Evolutionary conservation across 2,888 invertebrate genomes (phyloP).

Genomic region (Serrognathus titanus): DNA sequence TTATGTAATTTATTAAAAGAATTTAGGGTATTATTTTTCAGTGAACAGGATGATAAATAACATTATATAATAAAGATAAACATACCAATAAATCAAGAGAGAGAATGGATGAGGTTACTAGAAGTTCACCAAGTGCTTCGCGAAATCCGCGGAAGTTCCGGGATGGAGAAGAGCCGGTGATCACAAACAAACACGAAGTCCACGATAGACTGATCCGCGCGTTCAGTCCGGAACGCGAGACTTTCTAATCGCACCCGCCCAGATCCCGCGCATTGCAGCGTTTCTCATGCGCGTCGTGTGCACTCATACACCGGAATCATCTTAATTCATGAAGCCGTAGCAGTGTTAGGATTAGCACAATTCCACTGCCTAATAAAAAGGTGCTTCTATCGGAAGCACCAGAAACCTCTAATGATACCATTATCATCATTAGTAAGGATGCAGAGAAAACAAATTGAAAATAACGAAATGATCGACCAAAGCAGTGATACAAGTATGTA

Average conservation of each 20-base stretch:
- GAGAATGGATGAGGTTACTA: conserved; percentile 19
- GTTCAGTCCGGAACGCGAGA: conserved; percentile 27
- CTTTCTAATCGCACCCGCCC: conserved; percentile 39
- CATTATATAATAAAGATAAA: too few relatives aligned
- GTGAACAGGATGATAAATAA: too few relatives aligned
- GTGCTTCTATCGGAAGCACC: too few relatives aligned
- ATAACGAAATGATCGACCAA: too few relatives aligned
- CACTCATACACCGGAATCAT: neutral
- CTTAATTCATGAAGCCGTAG: neutral
- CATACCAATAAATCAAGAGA: conserved; percentile 3
- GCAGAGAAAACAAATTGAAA: too few relatives aligned
- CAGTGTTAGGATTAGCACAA: too few relatives aligned
- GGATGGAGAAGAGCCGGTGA: conserved; percentile 10
- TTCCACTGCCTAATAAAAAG: too few relatives aligned
- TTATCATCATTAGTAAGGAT: too few relatives aligned
- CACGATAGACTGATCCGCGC: conserved; percentile 29
- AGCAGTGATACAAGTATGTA: too few relatives aligned
- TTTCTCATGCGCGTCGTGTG: conserved; percentile 26
- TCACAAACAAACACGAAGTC: conserved; percentile 18
- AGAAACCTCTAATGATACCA: too few relatives aligned
- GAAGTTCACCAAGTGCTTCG: conserved; percentile 24
- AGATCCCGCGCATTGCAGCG: conserved; percentile 34
- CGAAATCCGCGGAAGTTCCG: conserved; percentile 23
- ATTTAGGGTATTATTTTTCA: neutral
- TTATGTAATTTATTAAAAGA: neutral